phyloP scores from a whole-genome alignment of 2,113 vertebrate species.

The Aldabrachelys gigantea region DNA sequence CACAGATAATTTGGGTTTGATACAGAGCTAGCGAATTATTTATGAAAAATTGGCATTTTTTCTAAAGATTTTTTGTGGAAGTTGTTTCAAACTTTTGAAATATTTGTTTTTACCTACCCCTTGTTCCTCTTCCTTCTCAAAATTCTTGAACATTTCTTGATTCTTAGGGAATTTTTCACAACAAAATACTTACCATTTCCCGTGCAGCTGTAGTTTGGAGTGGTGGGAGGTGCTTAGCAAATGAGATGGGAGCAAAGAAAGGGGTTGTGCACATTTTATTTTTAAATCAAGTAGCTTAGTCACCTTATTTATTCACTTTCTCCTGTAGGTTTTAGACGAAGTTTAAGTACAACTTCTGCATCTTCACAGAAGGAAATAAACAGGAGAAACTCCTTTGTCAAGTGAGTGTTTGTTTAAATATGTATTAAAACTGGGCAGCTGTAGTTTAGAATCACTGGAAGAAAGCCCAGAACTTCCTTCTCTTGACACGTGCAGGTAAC shows the following conservation, averaged over 20 bases:
- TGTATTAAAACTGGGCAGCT: not conserved
- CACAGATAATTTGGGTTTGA: not conserved
- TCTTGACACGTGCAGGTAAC: not conserved
- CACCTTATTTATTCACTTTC: constrained; percentile 9
- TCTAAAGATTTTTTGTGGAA: not conserved
- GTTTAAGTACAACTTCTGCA: constrained; percentile 90
- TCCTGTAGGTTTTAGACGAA: constrained; percentile 84
- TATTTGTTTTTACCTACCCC: not conserved
- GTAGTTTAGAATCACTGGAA: not conserved
- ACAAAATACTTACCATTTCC: not conserved
- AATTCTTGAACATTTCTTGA: fast-evolving
- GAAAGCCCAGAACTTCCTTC: not conserved
- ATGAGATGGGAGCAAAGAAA: not conserved
- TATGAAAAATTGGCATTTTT: not conserved
- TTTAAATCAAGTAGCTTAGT: not conserved
- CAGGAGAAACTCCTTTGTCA: constrained; percentile 85
- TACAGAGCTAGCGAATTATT: not conserved
- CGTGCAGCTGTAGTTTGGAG: not conserved
- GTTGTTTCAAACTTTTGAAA: not conserved
- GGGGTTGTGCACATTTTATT: not conserved
- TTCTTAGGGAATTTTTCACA: not conserved
- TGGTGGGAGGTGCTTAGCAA: not conserved
- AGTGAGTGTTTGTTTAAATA: constrained; percentile 76
- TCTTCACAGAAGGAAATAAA: constrained; percentile 87
- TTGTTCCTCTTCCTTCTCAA: not conserved